These are phyloP conservation scores for Chouioia cunea DNA, from an alignment of 2,888 invertebrate species.

Conservation along the genomic window DNA sequence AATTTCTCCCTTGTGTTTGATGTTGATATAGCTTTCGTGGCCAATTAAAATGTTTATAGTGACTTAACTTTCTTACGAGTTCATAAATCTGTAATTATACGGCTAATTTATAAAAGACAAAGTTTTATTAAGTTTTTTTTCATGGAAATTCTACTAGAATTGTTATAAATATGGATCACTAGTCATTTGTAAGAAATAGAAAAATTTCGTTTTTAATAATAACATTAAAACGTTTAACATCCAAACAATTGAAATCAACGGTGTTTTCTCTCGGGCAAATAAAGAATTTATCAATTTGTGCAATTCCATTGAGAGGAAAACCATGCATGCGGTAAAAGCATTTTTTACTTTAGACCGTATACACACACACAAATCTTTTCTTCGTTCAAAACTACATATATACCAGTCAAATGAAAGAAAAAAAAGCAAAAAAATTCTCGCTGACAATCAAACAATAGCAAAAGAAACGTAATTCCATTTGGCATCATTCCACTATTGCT, in stretches of 20 bases:
- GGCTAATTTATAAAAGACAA: no score
- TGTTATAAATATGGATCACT: no score
- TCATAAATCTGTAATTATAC: no score
- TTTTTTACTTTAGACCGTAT: background rate
- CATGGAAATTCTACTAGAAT: no score
- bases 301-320: slow-evolving; percentile 1
- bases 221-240: no score
- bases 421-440: slow-evolving; percentile 3
- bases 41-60: no score
- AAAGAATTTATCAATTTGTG: slow-evolving; percentile 35
- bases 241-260: no score
- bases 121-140: background rate
- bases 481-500: slow-evolving; percentile 5
- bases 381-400: slow-evolving; percentile 6
- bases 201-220: no score
- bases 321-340: background rate
- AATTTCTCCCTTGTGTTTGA: no score
- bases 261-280: slow-evolving; percentile 7
- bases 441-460: slow-evolving; percentile 31
- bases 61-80: no score
- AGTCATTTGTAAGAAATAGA: no score
- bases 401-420: slow-evolving; percentile 16
- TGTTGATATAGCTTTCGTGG: no score
- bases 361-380: slow-evolving; percentile 14
- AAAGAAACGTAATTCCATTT: slow-evolving; percentile 37